A percentile compares a stretch with the other conserved stretches of the same genome.
These are phyloP conservation scores for Megathymus violae DNA, from an alignment of 1,140 invertebrate genomes.

Conservation along the genomic window DNA sequence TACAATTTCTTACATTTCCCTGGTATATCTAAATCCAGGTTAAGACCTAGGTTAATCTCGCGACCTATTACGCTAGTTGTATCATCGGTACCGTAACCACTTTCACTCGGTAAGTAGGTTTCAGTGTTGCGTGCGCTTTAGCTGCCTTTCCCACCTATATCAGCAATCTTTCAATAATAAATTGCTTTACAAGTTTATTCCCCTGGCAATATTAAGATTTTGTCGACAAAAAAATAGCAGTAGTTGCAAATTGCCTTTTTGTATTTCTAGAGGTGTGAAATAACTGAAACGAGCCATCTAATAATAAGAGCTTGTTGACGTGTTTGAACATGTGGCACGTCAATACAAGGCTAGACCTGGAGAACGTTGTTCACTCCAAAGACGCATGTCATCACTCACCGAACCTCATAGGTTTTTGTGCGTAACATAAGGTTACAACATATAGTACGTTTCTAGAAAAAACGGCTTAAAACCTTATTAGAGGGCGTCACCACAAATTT, in stretches of 20 bases:
- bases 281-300: not conserved
- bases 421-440: too few relatives aligned
- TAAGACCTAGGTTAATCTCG: conserved; percentile 29
- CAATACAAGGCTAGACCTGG: too few relatives aligned
- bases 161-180: conserved; percentile 13
- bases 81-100: conserved; percentile 56
- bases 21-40: conserved; percentile 7
- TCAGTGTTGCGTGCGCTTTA: conserved; percentile 39
- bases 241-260: too few relatives aligned
- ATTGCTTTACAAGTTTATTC: conserved; percentile 4
- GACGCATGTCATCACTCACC: too few relatives aligned
- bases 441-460: too few relatives aligned
- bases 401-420: too few relatives aligned
- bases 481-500: too few relatives aligned
- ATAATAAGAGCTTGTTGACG: too few relatives aligned
- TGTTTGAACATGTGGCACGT: too few relatives aligned
- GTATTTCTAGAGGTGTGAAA: too few relatives aligned
- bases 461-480: too few relatives aligned
- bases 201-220: not conserved
- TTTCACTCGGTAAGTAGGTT: conserved; percentile 59
- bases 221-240: not conserved
- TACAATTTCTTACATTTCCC: not conserved
- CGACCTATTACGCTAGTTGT: conserved; percentile 65
- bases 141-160: conserved; percentile 7
- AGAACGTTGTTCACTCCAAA: too few relatives aligned